Conservation (phyloP, 2,797 vertebrate genomes). For the Holocentrus rufus region DNA sequence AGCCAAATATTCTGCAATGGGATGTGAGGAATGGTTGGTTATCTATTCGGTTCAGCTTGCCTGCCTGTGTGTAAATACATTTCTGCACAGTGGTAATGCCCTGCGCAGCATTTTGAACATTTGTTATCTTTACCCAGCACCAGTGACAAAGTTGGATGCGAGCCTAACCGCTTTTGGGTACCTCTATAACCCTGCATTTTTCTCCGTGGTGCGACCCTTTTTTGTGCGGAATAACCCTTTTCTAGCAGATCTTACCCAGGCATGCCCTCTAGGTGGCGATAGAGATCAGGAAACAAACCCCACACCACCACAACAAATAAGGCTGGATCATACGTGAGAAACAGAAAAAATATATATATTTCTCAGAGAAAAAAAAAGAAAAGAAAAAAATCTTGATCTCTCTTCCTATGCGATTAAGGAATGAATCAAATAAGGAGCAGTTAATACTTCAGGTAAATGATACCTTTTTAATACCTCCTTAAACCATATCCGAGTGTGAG, state of each 20-base stretch:
- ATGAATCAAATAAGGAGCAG: constrained; percentile 49
- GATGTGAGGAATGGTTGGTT: too few species aligned
- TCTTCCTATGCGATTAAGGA: constrained; percentile 56
- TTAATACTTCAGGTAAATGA: constrained; percentile 53
- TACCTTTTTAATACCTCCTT: constrained; percentile 58
- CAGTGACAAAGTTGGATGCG: not conserved
- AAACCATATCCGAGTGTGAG: constrained; percentile 32
- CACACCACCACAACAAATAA: rapidly evolving
- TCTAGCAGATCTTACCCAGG: not conserved
- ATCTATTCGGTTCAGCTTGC: not conserved
- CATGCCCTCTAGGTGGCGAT: constrained; percentile 64
- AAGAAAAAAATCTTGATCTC: constrained; percentile 32
- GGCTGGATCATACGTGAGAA: constrained; percentile 10
- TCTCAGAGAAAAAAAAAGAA: constrained; percentile 7
- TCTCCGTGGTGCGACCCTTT: not conserved
- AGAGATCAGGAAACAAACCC: constrained; percentile 51
- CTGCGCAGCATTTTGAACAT: not conserved
- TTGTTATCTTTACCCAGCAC: not conserved
- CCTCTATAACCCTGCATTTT: too few species aligned
- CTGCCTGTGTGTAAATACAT: not conserved
- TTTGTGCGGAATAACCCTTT: not conserved
- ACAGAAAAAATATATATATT: constrained; percentile 20
- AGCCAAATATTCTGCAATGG: too few species aligned
- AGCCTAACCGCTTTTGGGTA: too few species aligned
- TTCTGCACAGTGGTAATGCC: not conserved